Base-by-base conservation (phyloP, 2,113 vertebrate species). In the Bubo scandiacus region DNA sequence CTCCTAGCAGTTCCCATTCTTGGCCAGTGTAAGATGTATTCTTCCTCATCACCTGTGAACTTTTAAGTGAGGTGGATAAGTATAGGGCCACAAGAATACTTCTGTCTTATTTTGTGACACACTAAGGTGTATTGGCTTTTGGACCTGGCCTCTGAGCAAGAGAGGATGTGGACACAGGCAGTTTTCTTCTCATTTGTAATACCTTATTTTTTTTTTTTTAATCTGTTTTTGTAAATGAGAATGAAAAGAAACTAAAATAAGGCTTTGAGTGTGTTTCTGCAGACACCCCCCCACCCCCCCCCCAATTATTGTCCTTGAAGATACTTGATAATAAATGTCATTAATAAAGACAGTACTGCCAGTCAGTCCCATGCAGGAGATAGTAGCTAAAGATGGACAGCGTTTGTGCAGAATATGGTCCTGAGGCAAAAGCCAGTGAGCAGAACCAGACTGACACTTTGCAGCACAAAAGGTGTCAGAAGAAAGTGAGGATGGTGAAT, bases 281-380 rank as follows among this genome's bases (percentile, higher is more conserved):
- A 18, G 17, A 45, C 17, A 34, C 16, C 1, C 2, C 7, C 8
- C 20, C 10, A 9, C 6, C 5, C 20, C 23, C 26, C 6, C 7
- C 6, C 5, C 45, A 1, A 0, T 57, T 74, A 42, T 34, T 23
- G 0, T 54, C 23, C 34, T 43, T 34, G 45, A 43, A 73, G 51
- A 19, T 30, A 40, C 2, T 17, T 57, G 21, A 34, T 43, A 47
- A 32, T 52, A 59, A 87, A 67, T 52, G 15, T 27, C 43, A 4
- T 54, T 57, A 67, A 32, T 30, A 13, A 93, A 86, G 45, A 38
- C 14, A 26, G 51, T 61, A n/a, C 25, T 86, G 51, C 25, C 29
- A 42, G 52, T 58, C 45, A 63, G 19, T 51, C 36, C 51, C 2
- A 0, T 32, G 27, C 55, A 84, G 72, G 32, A 80, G 7, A 49